A percentile compares a stretch with the other conserved stretches of the same genome.
phyloP scores from a whole-genome alignment of 2,113 vertebrate species.

The Saccopteryx leptura region DNA sequence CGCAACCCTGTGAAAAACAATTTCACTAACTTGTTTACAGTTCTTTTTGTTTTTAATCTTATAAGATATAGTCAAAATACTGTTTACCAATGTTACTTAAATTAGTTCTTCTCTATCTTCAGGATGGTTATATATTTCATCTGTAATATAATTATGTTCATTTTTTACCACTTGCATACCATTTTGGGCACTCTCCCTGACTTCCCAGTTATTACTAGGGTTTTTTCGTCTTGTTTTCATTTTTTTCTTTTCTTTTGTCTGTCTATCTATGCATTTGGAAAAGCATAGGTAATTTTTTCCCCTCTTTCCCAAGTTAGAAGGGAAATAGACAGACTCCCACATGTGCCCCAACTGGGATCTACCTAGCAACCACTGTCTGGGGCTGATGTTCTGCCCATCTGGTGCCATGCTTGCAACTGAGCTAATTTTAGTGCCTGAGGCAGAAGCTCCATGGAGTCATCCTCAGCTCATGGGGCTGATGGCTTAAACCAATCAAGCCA shows the following conservation, averaged over 20 bases:
- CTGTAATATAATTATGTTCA: conserved; percentile 36
- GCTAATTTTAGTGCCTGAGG: too few relatives aligned
- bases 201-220: conserved; percentile 1
- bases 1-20: not conserved
- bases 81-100: conserved; percentile 13
- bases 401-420: too few relatives aligned
- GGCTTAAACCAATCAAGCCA: too few relatives aligned
- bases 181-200: not conserved
- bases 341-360: too few relatives aligned
- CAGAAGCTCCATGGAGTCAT: too few relatives aligned
- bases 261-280: not conserved
- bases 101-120: conserved; percentile 33
- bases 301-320: too few relatives aligned
- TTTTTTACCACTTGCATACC: conserved; percentile 44
- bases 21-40: not conserved
- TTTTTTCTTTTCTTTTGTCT: not conserved
- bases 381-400: too few relatives aligned
- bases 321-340: too few relatives aligned
- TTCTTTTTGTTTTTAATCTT: conserved; percentile 45
- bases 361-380: too few relatives aligned
- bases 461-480: too few relatives aligned
- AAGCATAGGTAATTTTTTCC: not conserved
- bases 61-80: conserved; percentile 20
- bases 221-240: too few relatives aligned
- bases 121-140: conserved; percentile 43